Evolutionary conservation across 1,140 invertebrate genomes (phyloP).

Genomic region (Drosophila lowei): DNA sequence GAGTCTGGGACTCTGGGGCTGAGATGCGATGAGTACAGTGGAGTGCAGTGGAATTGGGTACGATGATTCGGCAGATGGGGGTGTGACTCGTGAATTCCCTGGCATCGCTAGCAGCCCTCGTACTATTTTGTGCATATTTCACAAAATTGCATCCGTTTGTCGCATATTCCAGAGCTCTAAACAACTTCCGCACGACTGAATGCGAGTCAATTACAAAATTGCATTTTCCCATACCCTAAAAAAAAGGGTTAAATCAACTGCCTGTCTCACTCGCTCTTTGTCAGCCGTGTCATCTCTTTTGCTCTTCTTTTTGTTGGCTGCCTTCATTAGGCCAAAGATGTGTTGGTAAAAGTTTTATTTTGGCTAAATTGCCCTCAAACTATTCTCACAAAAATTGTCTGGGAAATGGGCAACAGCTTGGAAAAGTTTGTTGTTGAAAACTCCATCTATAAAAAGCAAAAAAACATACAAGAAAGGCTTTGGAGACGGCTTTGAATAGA

Average conservation of each 20-base stretch:
- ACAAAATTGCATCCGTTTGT: conserved; percentile 62
- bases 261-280: not conserved
- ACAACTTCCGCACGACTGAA: conserved; percentile 59
- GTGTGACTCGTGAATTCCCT: conserved; percentile 7
- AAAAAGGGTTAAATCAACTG: not conserved
- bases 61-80: conserved; percentile 2
- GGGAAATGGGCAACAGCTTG: conserved; percentile 18
- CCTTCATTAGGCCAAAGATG: conserved; percentile 44
- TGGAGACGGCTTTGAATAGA: no score
- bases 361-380: conserved; percentile 13
- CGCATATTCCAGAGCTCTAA: conserved; percentile 48
- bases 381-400: conserved; percentile 6
- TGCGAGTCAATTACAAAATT: conserved; percentile 63
- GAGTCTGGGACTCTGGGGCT: no score
- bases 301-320: conserved; percentile 4
- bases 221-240: conserved; percentile 28
- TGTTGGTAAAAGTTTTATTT: conserved; percentile 12
- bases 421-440: no score
- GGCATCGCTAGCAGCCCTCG: not conserved
- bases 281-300: not conserved
- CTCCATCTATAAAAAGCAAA: no score
- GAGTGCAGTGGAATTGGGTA: conserved; percentile 4
- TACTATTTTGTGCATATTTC: conserved; percentile 56
- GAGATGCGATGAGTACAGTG: no score
- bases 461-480: no score